phyloP scores from a whole-genome alignment of 2,113 vertebrate species.

The Odontophorus gujanensis region DNA sequence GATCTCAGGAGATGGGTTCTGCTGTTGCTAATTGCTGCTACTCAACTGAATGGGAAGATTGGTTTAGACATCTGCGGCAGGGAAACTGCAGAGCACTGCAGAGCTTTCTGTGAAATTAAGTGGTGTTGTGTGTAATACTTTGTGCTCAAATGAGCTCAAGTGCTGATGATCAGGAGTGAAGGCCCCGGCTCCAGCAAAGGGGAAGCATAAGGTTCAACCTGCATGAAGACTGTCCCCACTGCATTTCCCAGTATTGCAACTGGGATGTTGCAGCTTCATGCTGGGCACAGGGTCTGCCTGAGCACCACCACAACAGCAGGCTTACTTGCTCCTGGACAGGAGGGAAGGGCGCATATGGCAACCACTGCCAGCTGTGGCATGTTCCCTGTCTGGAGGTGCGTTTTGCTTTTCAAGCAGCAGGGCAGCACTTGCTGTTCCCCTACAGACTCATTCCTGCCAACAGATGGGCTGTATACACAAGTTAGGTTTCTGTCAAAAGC shows the following conservation, averaged over 20 bases:
- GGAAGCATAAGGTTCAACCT: not conserved
- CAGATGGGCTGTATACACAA: conserved; percentile 16
- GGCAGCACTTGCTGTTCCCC: not conserved
- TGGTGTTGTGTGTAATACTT: not conserved
- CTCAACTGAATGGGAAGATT: not conserved
- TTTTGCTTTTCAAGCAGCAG: not conserved
- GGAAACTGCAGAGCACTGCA: not conserved
- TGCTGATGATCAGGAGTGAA: not conserved
- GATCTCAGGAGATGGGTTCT: conserved; percentile 8
- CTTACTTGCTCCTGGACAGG: not conserved
- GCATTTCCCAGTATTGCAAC: not conserved
- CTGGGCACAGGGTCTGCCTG: not conserved
- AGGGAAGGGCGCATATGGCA: not conserved
- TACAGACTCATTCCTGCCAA: not conserved
- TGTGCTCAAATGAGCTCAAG: not conserved
- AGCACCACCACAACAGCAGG: not conserved
- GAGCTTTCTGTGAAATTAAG: not conserved
- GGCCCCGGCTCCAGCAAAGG: not conserved
- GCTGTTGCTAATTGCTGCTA: conserved; percentile 7
- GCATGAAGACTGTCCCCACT: not conserved
- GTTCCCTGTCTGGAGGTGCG: not conserved
- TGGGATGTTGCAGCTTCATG: fast-evolving
- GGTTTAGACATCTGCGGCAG: not conserved
- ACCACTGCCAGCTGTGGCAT: not conserved
- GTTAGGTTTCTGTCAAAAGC: conserved; percentile 30